Evolutionary conservation across 1,140 invertebrate species (phyloP).

Genomic region (Bemisia tabaci): DNA sequence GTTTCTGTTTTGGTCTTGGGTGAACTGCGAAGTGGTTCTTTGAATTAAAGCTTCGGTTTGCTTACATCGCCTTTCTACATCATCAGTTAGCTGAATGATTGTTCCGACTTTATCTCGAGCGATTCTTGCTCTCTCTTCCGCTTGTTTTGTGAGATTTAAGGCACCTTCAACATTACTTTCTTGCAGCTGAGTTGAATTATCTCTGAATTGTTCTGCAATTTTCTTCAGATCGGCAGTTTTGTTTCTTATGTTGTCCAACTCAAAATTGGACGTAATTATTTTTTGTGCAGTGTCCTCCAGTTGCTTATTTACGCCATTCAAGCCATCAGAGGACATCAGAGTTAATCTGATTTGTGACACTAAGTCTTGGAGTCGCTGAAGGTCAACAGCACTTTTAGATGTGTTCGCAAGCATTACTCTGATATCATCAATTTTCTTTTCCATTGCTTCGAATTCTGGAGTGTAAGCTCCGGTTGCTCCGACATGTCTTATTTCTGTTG

Average conservation of each 20-base stretch:
- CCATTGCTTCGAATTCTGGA: conserved; percentile 82
- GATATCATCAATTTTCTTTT: conserved; percentile 66
- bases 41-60: conserved; percentile 66
- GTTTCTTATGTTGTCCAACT: conserved; percentile 55
- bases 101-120: conserved; percentile 48
- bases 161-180: conserved; percentile 92
- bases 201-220: conserved; percentile 56
- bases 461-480: conserved; percentile 90
- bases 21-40: conserved; percentile 50
- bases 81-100: conserved; percentile 37
- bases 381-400: conserved; percentile 50
- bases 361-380: conserved; percentile 45
- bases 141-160: conserved; percentile 74
- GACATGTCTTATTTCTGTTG: conserved; percentile 81
- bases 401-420: conserved; percentile 57
- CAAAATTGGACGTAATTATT: conserved; percentile 61
- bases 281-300: conserved; percentile 61
- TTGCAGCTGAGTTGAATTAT: conserved; percentile 79
- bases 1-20: conserved; percentile 52
- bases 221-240: conserved; percentile 56
- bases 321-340: conserved; percentile 33
- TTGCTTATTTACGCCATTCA: conserved; percentile 44
- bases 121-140: conserved; percentile 47
- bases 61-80: conserved; percentile 68
- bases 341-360: conserved; percentile 39